These are phyloP conservation scores for Lepidurus packardi DNA, from an alignment of 1,140 invertebrate species.

Conservation along the genomic window DNA sequence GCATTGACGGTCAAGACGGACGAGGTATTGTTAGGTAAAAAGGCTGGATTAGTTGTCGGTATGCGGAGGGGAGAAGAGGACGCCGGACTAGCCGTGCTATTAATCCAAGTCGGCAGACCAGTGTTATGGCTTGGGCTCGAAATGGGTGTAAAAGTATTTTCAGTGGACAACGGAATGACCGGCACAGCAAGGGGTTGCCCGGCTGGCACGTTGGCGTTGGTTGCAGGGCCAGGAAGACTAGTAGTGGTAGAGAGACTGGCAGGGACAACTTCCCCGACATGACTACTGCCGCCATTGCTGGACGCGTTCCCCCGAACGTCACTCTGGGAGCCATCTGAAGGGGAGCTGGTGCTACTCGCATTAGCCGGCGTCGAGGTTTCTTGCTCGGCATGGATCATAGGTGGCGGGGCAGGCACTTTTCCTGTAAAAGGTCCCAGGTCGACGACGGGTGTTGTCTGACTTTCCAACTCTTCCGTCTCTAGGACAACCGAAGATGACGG, in stretches of 20 bases:
- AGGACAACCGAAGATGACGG: slow-evolving; percentile 9
- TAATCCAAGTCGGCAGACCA: background rate
- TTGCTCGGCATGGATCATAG: background rate
- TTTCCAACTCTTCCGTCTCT: background rate
- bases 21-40: background rate
- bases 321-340: background rate
- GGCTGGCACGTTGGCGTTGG: slow-evolving; percentile 14
- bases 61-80: slow-evolving; percentile 32
- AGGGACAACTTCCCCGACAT: slow-evolving; percentile 34
- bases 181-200: slow-evolving; percentile 5
- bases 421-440: slow-evolving; percentile 37
- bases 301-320: slow-evolving; percentile 53
- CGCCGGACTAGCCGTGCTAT: slow-evolving; percentile 38
- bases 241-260: slow-evolving; percentile 35
- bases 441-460: background rate
- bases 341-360: background rate
- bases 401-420: slow-evolving; percentile 34
- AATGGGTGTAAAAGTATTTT: slow-evolving; percentile 30
- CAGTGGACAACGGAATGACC: slow-evolving; percentile 18
- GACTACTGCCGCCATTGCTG: slow-evolving; percentile 47
- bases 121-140: background rate
- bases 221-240: slow-evolving; percentile 36
- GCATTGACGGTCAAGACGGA: slow-evolving; percentile 33
- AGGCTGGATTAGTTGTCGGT: slow-evolving; percentile 26
- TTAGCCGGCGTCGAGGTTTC: background rate